These are phyloP conservation scores for Aphelocoma californica DNA, from an alignment of 2,797 vertebrate species.

Conservation along the genomic window DNA sequence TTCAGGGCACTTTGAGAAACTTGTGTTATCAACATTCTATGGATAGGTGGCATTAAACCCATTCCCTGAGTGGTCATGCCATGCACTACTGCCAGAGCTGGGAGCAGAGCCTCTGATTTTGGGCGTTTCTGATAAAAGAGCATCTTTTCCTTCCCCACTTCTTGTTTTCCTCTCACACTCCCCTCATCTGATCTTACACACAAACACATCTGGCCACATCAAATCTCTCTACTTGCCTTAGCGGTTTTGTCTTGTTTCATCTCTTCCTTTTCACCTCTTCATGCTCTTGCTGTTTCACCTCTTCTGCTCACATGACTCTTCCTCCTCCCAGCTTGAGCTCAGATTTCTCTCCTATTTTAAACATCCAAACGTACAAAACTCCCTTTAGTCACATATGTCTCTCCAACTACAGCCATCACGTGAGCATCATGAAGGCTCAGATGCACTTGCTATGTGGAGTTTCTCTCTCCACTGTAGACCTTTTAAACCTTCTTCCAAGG, in stretches of 20 bases:
- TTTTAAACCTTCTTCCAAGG: not conserved
- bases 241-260: not conserved
- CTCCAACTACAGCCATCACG: not conserved
- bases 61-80: not conserved
- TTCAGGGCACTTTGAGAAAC: not conserved
- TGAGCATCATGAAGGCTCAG: not conserved
- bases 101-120: not conserved
- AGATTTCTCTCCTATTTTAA: not conserved
- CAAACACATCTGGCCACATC: not conserved
- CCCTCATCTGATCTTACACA: not conserved
- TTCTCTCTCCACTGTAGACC: not conserved
- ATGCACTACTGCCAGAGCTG: not conserved
- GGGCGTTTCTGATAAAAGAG: not conserved
- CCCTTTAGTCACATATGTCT: not conserved
- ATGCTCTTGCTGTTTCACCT: not conserved
- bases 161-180: not conserved
- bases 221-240: not conserved
- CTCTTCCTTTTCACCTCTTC: not conserved
- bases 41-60: not conserved
- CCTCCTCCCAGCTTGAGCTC: not conserved
- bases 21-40: not conserved
- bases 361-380: not conserved
- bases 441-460: not conserved
- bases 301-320: not conserved
- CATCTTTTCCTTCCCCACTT: not conserved